Percentiles rank a stretch among this genome's conserved stretches.
phyloP scores from a whole-genome alignment of 2,113 vertebrate species.

The Apus apus region DNA sequence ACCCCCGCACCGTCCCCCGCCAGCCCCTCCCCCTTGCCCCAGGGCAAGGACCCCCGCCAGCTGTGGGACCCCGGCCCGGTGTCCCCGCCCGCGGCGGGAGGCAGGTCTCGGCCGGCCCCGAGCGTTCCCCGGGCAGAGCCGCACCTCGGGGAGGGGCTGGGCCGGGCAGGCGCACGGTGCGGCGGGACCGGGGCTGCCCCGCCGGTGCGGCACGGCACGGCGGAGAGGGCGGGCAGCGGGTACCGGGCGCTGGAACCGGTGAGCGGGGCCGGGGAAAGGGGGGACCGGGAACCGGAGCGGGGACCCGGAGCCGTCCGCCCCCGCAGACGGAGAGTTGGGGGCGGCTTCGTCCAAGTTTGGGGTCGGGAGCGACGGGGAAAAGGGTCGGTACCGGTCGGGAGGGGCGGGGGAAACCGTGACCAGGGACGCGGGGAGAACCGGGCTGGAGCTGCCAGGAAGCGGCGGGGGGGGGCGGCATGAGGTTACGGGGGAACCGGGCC shows the following conservation, averaged over 20 bases:
- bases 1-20: not conserved
- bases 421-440: not conserved
- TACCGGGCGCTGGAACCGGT: not conserved
- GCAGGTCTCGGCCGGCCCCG: not conserved
- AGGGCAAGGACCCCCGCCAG: not conserved
- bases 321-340: not conserved
- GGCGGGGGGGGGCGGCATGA: too few species aligned
- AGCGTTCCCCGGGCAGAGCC: not conserved
- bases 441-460: not conserved
- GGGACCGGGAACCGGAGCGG: not conserved
- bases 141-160: constrained; percentile 4
- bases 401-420: not conserved
- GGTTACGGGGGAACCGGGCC: not conserved
- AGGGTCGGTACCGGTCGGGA: not conserved
- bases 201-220: not conserved
- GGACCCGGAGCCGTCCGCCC: not conserved
- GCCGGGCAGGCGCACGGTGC: not conserved
- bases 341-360: not conserved
- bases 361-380: not conserved
- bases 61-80: not conserved
- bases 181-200: not conserved
- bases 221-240: not conserved
- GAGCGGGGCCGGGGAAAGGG: not conserved
- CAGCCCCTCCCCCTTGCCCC: not conserved
- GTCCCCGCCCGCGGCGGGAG: not conserved